Evolutionary conservation across 2,797 vertebrate genomes (phyloP).

Genomic region (Micropoecilia bifurca): DNA sequence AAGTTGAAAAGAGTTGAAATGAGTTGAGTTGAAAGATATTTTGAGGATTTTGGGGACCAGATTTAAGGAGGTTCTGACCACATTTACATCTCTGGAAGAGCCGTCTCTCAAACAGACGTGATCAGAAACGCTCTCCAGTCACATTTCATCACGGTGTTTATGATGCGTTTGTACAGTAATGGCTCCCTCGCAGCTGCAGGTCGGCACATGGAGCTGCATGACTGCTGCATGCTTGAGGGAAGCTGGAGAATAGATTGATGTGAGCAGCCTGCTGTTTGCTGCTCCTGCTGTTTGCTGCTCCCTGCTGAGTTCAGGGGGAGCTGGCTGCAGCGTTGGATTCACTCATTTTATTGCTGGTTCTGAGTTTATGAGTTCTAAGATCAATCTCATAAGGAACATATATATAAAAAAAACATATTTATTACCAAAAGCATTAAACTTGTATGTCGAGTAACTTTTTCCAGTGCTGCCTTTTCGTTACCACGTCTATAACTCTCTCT

Average conservation of each 20-base stretch:
- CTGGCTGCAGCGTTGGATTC: not conserved
- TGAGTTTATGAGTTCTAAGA: not conserved
- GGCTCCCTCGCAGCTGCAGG: not conserved
- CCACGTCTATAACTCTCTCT: not conserved
- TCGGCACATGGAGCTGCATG: not conserved
- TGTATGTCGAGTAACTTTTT: not conserved
- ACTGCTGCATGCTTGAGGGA: not conserved
- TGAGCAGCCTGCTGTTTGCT: not conserved
- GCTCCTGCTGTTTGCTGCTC: not conserved
- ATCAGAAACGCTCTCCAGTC: not conserved
- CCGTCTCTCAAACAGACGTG: not conserved
- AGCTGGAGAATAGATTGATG: not conserved
- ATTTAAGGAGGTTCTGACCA: not conserved
- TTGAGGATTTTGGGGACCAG: not conserved
- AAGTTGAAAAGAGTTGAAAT: not conserved
- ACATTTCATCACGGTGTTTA: not conserved
- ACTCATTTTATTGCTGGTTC: not conserved
- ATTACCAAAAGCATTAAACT: not conserved
- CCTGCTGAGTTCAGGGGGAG: not conserved
- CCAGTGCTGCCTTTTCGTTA: not conserved
- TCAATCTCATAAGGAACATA: not conserved
- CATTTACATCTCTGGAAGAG: not conserved
- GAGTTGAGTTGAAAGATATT: not conserved
- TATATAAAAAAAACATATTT: not conserved
- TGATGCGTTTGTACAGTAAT: conserved; percentile 1